phyloP scores from a whole-genome alignment of 2,113 vertebrate species.

The Cololabis saira region DNA sequence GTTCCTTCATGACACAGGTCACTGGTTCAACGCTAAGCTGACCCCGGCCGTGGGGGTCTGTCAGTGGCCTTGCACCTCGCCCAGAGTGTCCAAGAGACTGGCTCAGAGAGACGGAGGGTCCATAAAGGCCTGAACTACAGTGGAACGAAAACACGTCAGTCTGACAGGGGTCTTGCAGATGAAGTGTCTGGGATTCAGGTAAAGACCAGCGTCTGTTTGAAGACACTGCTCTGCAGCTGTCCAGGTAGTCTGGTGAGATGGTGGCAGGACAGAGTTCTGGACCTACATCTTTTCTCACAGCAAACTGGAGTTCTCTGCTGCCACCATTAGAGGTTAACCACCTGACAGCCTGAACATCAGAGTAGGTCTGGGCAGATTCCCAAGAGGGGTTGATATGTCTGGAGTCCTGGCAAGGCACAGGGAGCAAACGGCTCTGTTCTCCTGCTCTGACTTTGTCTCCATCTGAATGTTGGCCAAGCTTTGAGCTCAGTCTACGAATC shows the following conservation, averaged over 20 bases:
- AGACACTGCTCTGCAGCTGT: conserved; percentile 9
- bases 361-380: background rate
- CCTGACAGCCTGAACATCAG: background rate
- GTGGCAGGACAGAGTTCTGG: background rate
- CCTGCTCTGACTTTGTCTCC: conserved; percentile 6
- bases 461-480: conserved; percentile 11
- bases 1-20: background rate
- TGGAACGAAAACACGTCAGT: conserved; percentile 10
- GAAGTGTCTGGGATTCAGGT: conserved; percentile 1
- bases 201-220: no score
- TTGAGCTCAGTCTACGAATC: conserved; percentile 11
- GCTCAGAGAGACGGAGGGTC: no score
- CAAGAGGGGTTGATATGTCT: background rate
- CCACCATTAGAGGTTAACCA: conserved; percentile 15
- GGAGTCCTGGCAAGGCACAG: conserved; percentile 9
- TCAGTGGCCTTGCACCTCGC: background rate
- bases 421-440: conserved; percentile 1
- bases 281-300: conserved; percentile 44
- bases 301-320: conserved; percentile 34
- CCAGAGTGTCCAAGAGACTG: background rate
- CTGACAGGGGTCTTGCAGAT: conserved; percentile 19
- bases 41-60: conserved; percentile 24
- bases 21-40: background rate
- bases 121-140: background rate
- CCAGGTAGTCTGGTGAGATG: background rate